Conservation (phyloP, 2,888 invertebrate species). For the Ctenicera cuprea region DNA sequence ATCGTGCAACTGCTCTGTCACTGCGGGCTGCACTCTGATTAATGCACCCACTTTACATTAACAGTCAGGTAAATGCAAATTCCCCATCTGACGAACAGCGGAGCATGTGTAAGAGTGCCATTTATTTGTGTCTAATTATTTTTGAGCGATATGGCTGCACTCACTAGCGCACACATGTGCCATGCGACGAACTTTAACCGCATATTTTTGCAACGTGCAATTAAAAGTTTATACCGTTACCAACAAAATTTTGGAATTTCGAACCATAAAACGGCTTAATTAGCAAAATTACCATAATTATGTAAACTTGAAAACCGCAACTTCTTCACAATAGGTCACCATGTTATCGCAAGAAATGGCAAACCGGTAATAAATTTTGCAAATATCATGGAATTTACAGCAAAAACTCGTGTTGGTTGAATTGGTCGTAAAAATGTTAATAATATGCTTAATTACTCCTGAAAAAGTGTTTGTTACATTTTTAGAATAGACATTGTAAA, state of each 20-base stretch:
- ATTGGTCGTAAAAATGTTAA: slow-evolving; percentile 15
- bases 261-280: background rate
- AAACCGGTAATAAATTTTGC: slow-evolving; percentile 12
- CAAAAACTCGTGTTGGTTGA: background rate
- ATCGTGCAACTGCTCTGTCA: slow-evolving; percentile 67
- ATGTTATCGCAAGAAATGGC: background rate
- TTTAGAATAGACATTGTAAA: too few relatives aligned
- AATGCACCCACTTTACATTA: slow-evolving; percentile 72
- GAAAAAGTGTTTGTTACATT: too few relatives aligned
- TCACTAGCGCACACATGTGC: slow-evolving; percentile 13
- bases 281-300: background rate
- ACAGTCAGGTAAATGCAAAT: slow-evolving; percentile 70
- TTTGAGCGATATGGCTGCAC: slow-evolving; percentile 48
- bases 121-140: slow-evolving; percentile 52
- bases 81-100: slow-evolving; percentile 51
- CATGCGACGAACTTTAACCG: slow-evolving; percentile 19
- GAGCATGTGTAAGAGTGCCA: slow-evolving; percentile 52
- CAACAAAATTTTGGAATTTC: background rate
- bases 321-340: slow-evolving; percentile 1
- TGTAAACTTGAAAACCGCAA: background rate
- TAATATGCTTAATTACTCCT: background rate
- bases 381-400: background rate
- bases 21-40: slow-evolving; percentile 70
- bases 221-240: slow-evolving; percentile 3
- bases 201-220: slow-evolving; percentile 14